A percentile compares a stretch with the other conserved stretches of the same genome.
phyloP scores from a whole-genome alignment of 2,888 invertebrate species.

The Apamea sordens region DNA sequence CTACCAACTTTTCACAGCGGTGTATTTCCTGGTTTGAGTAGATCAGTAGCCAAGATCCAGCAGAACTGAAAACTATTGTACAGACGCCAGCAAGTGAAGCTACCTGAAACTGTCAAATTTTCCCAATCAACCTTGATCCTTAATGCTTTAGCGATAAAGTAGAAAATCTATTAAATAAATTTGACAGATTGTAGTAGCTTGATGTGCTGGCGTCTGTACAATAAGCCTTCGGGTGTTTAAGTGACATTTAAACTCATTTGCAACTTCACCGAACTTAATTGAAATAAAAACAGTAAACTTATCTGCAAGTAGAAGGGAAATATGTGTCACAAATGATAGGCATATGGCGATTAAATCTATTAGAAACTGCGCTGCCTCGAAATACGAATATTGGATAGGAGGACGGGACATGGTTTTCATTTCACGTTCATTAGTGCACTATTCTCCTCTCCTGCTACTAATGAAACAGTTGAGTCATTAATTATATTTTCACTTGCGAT shows the following conservation, averaged over 20 bases:
- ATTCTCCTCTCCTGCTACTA: neutral
- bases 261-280: conserved; percentile 37
- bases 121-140: no score
- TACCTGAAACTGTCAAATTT: no score
- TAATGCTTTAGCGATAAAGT: no score
- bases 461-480: neutral
- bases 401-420: conserved; percentile 13
- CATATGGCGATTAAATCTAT: conserved; percentile 7
- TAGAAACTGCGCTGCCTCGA: neutral
- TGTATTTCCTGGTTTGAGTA: conserved; percentile 30
- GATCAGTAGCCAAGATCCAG: conserved; percentile 30
- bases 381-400: neutral
- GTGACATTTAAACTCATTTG: conserved; percentile 49
- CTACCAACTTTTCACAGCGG: conserved; percentile 25
- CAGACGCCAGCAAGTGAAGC: no score
- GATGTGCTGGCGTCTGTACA: no score
- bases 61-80: conserved; percentile 36
- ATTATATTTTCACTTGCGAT: neutral
- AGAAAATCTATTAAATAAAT: no score
- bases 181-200: no score
- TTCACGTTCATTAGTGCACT: conserved; percentile 2
- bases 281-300: conserved; percentile 7
- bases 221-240: conserved; percentile 28
- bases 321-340: neutral
- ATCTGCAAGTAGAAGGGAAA: neutral